Percentiles rank a stretch among this genome's conserved stretches.
Evolutionary conservation across 2,113 vertebrate species (phyloP).

Genomic region (Tichodroma muraria): DNA sequence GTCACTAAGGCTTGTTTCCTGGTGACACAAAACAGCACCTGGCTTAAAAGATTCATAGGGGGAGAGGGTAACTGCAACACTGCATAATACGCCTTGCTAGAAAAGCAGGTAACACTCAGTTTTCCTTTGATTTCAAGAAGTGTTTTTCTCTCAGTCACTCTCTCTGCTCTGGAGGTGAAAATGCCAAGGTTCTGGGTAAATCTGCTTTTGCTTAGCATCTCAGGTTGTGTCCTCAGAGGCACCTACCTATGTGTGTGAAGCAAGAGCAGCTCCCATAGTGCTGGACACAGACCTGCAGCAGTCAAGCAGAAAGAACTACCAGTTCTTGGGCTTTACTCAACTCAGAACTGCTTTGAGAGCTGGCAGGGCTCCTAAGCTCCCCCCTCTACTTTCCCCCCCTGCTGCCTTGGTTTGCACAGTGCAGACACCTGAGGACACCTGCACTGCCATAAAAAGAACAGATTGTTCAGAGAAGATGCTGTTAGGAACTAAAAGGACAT

Average conservation of each 20-base stretch:
- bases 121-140: background rate
- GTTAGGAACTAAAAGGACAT: background rate
- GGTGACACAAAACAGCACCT: background rate
- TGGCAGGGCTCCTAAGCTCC: background rate
- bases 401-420: background rate
- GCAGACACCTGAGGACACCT: background rate
- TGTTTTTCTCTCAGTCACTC: background rate
- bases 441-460: background rate
- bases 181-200: background rate
- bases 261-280: background rate
- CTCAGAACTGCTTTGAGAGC: background rate
- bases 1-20: background rate
- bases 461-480: background rate
- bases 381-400: fast-evolving
- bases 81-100: background rate
- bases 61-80: background rate
- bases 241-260: background rate
- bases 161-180: background rate
- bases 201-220: background rate
- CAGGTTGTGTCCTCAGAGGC: background rate
- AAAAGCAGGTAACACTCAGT: background rate
- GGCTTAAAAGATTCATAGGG: background rate
- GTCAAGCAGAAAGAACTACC: background rate
- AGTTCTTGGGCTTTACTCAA: background rate
- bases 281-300: background rate